Base-by-base conservation (phyloP, 2,797 vertebrate genomes). In the Macropodus opercularis region DNA sequence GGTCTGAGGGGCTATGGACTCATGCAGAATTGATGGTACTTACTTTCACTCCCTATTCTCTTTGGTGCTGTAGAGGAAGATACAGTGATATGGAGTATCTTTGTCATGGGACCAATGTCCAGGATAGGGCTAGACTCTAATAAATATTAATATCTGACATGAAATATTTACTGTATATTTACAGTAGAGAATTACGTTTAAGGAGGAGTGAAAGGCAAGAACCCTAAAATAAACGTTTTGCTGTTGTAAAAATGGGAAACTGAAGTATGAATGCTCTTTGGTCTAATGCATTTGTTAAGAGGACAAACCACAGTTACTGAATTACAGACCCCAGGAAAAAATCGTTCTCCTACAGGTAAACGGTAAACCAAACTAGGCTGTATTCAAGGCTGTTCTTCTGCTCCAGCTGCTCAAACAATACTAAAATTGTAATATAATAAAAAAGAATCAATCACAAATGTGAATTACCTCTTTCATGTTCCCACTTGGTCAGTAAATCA, bases 131-230 rank as follows among this genome's bases (percentile, higher is more conserved):
- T 23, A 18, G 50, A 24, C 36, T 51, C 22, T 44, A 23, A 51
- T 63, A 58, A 82, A 79, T 80, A 84, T 76, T 75, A 49, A 85
- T 70, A 19, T 40, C 15, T 34, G 26, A 18, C 29, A 77, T 79
- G 4, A 77, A 80, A 72, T 79, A 75, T 85, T 64, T 54, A 75
- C 18, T 3, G 4, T n/a, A 18, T 5, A 42, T 35, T n/a, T 12
- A 19, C 24, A 57, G n/a, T 59, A 46, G 57, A 51, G 55, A 27
- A 46, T 29, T 36, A 59, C 35, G 31, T 56, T 62, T 42, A 27
- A 55, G 32, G 22, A 27, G 14, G 12, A 50, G 39, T 17, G 17
- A 17, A 12, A 8, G 43, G 3, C 36, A 19, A 35, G 14, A 15
- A 44, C 22, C 10, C 39, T n/a, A 6, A 52, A 15, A 26, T 11